Conservation (phyloP, 2,888 invertebrate genomes). For the Hofmannophila pseudospretella region DNA sequence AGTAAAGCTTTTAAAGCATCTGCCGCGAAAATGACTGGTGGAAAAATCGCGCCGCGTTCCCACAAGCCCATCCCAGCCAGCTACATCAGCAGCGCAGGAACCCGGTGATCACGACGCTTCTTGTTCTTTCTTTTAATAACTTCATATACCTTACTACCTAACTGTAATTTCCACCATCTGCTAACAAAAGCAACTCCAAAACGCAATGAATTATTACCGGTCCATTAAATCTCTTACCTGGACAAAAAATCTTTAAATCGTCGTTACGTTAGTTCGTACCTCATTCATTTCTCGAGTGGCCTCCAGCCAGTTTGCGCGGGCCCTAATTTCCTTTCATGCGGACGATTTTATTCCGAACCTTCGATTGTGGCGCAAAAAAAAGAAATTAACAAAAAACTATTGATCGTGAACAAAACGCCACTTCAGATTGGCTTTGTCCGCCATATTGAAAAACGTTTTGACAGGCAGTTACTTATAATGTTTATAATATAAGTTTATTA, state of each 20-base stretch:
- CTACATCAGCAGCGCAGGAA: too few relatives aligned
- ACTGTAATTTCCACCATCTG: constrained; percentile 15
- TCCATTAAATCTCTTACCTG: constrained; percentile 60
- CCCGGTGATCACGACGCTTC: too few relatives aligned
- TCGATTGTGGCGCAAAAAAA: constrained; percentile 61
- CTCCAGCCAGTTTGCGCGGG: constrained; percentile 39
- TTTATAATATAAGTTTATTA: constrained; percentile 3
- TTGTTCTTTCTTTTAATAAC: too few relatives aligned
- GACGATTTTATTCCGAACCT: constrained; percentile 49
- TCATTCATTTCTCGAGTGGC: constrained; percentile 69
- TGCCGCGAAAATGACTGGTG: too few relatives aligned
- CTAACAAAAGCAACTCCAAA: constrained; percentile 31
- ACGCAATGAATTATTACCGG: constrained; percentile 52
- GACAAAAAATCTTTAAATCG: constrained; percentile 58
- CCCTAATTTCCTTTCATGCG: constrained; percentile 69
- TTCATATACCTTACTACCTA: too few relatives aligned
- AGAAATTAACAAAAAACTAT: constrained; percentile 61
- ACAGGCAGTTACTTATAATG: constrained; percentile 43
- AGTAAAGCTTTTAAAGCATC: too few relatives aligned
- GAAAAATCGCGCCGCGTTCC: too few relatives aligned
- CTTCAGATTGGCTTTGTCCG: constrained; percentile 68
- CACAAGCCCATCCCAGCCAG: too few relatives aligned
- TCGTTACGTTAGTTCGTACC: constrained; percentile 57
- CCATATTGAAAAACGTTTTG: constrained; percentile 70
- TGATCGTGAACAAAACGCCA: constrained; percentile 68